Evolutionary conservation across 1,140 invertebrate genomes (phyloP), one percentile per base, ranked within the genome.

Genomic region (Bombus haemorrhoidalis): DNA sequence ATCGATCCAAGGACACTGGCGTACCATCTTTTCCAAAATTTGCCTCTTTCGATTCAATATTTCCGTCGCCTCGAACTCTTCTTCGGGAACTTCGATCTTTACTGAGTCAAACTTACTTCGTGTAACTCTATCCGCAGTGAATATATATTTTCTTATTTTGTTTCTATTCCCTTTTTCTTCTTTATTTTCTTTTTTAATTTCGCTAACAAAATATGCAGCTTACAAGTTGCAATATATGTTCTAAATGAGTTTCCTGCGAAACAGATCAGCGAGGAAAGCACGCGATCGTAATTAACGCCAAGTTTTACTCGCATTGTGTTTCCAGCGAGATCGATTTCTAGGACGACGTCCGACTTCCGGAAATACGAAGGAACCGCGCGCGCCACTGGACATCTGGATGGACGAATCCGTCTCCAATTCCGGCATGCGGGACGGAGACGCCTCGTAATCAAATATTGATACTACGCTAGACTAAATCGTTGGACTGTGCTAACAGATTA

Each of bases 361-460:
- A 74, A 71, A 86, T 57, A 81, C 71, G 83, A 87, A 87, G 86
- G 64, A 81, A 72, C 43, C 34, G 32, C n/a, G 37, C 57, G 41
- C 69, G 47, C 47, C 34, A 39, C 66, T 81, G 87, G 84, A 82
- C 88, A 86, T 76, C 76, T 47, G 34, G 64, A 89, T 47, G 75
- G 79, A 71, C 82, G 84, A 89, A 66, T 72, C 87, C 66, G 75
- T 79, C 84, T 69, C 72, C 69, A 88, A 85, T 85, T 80, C 71
- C 53, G 59, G 71, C 69, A 85, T 81, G 83, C 78, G 83, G 80
- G 76, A 89, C 85, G 88, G 88, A 83, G 82, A 80, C 73, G 89
- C 79, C 88, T 83, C 89, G 87, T 91, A 81, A 83, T 92, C 92
- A 93, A 93, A 93, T 93, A 93, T 93, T 93, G 92, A 92, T 93